A percentile compares a stretch with the other conserved stretches of the same genome.
Evolutionary conservation across 2,113 vertebrate genomes (phyloP).

Genomic region (Globicephala melas): DNA sequence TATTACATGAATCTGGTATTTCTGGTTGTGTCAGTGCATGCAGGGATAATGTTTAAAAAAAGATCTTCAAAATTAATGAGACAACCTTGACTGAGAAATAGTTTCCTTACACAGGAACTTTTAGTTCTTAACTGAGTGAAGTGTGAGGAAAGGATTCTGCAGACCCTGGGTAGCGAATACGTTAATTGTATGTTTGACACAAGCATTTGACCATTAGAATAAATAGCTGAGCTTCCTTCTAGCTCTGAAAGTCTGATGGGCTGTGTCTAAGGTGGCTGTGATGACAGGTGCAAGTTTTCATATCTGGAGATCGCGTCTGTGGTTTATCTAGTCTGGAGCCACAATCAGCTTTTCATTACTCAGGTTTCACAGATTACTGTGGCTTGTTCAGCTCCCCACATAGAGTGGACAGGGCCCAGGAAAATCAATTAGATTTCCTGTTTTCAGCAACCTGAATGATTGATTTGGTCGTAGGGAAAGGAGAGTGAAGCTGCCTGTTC

Average conservation of each 20-base stretch:
- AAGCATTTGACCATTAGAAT: neutral
- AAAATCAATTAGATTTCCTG: neutral
- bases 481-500: neutral
- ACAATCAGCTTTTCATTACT: neutral
- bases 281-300: neutral
- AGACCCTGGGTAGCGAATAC: neutral
- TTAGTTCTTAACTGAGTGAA: neutral
- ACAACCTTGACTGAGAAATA: neutral
- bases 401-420: neutral
- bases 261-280: neutral
- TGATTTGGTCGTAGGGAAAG: neutral
- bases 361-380: neutral
- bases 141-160: neutral
- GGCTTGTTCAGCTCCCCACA: neutral
- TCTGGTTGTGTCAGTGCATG: neutral
- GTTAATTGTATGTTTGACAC: neutral
- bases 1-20: neutral
- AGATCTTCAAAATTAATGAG: neutral
- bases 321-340: neutral
- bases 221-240: neutral
- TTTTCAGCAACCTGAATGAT: neutral
- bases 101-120: neutral
- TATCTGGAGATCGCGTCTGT: neutral
- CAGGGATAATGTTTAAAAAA: neutral
- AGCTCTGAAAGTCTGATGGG: neutral